Base-by-base conservation (phyloP, 2,888 invertebrate species). In the Aplocera efformata region DNA sequence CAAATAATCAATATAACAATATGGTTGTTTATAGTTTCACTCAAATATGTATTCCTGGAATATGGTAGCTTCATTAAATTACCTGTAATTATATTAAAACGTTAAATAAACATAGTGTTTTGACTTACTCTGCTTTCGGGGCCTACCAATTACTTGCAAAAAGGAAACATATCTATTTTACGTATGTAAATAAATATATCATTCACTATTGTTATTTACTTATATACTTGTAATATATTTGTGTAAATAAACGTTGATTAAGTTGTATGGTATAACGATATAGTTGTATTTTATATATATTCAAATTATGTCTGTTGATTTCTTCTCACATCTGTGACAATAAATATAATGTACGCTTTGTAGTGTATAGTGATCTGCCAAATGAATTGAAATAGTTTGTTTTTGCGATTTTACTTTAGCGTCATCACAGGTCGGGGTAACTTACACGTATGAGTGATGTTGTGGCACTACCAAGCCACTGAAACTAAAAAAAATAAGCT, bases 321-420 rank as follows among this genome's bases (percentile, higher is more conserved):
- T 70, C 71, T 76, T 78, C 70, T 79, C 79, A 85, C 81, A 82
- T 81, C 79, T 85, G 79, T 85, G 86, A 88, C 86, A 88, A 88
- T 88, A 88, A 85, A 78, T 82, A 68, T 84, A 85, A 71, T 77
- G 81, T 80, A 85, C 83, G 85, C 86, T 88, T 85, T 81, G 79
- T 85, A 86, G 80, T 64, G 64, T 75, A 40, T 79, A 73, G 67
- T 67, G 61, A 67, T 78, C 68, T 72, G 85, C 86, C 83, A 85
- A 83, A 79, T 45, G 50, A 60, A 60, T 58, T 63, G 42, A 46
- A 25, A 31, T 44, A 31, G 7, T 31, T 36, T 41, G 35, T 8
- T 35, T 40, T 38, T 48, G 42, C 32, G 26, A 46, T 47, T 32
- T 40, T 26, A 43, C 52, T 33, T 42, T 20, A 47, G 46, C 41